These are phyloP conservation scores for Sipha flava DNA, from an alignment of 1,140 invertebrate genomes.

Conservation along the genomic window DNA sequence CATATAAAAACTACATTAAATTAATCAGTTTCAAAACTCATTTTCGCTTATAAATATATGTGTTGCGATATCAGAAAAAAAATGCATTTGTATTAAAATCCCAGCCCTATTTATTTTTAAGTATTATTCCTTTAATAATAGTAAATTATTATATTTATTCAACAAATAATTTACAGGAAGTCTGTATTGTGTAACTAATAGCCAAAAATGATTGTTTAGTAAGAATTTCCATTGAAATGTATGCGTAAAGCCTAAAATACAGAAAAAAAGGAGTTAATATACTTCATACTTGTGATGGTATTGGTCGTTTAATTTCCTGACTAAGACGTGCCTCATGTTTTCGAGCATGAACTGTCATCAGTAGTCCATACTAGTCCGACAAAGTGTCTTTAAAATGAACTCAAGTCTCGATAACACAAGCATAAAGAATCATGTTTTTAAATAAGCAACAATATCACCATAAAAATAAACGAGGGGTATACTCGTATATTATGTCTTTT, in stretches of 20 bases:
- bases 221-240: background rate
- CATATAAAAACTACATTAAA: no score
- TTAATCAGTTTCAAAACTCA: no score
- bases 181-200: background rate
- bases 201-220: background rate
- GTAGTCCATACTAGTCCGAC: background rate
- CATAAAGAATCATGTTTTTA: slow-evolving; percentile 5
- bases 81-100: no score
- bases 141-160: background rate
- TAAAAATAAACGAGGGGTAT: slow-evolving; percentile 2
- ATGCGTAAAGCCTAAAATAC: background rate
- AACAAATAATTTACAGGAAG: background rate
- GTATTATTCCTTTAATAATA: no score
- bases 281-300: background rate
- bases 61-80: no score
- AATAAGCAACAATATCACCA: slow-evolving; percentile 14
- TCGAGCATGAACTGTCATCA: background rate
- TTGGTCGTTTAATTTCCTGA: slow-evolving; percentile 10
- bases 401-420: background rate
- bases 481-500: background rate
- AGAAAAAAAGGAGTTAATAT: background rate
- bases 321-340: slow-evolving; percentile 6
- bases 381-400: background rate
- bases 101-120: no score
- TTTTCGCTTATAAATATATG: no score